Base-by-base conservation (phyloP, 2,113 vertebrate genomes). In the Syngnathus floridae region DNA sequence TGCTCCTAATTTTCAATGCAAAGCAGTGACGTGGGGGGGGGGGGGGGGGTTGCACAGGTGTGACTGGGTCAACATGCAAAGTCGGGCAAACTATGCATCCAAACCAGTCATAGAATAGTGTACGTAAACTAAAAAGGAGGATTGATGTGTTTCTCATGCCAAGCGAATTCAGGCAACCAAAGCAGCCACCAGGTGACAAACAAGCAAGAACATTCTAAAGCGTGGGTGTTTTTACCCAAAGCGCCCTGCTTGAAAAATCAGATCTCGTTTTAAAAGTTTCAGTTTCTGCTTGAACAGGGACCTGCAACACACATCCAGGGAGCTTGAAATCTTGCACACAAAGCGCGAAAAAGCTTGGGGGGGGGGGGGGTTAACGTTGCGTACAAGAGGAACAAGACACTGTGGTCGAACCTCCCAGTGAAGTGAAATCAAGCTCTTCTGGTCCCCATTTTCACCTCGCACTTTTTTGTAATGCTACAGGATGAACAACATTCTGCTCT, bases 1-100 rank as follows among this genome's bases (percentile, higher is more conserved):
- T 64, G 58, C 70, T 66, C 77, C 85, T 88, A 71, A 90, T 91
- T 91, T 91, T 87, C 90, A 90, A 90, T 73, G 75, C 90, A 90
- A 91, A 91, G 89, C 57, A 74, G 67, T 74, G 75, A 76, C 79
- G 72, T 64, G 72, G 72, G 40, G 82, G 73, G 83, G 70, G 60
- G 65, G 55, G 72, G 75, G 48, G 65, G 55, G 72, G 75, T 48
- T 65, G 35, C 52, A 55, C 22, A 31, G 26, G 22, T 55, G 52
- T 31, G 52, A 55, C 12, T 31, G 22, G 22, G 22, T 55, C 52
- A 55, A 31, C 54, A 56, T 36, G 54, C 54, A 35, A 56, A 56
- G 26, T 56, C 26, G 6, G 22, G 31, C 19, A 45, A 35, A 22
- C 26, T 62, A 38, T 36, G 58, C 52, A 77, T 65, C 62, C 11